phyloP scores from a whole-genome alignment of 1,140 invertebrate species.

The Araneus ventricosus region DNA sequence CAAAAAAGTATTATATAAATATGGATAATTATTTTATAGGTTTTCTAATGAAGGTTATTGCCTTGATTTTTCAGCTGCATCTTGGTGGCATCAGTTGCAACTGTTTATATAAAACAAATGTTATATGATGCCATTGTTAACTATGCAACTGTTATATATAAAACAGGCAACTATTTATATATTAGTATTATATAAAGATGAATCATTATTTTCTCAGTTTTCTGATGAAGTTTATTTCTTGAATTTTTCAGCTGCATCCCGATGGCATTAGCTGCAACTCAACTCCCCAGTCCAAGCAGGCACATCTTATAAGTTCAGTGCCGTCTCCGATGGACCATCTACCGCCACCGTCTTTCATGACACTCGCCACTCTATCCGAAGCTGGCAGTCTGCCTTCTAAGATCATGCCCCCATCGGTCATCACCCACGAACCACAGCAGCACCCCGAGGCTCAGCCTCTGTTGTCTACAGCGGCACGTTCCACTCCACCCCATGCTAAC shows the following conservation, averaged over 20 bases:
- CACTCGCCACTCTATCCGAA: slow-evolving; percentile 50
- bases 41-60: too few species aligned
- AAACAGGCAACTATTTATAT: too few species aligned
- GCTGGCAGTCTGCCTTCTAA: slow-evolving; percentile 63
- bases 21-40: too few species aligned
- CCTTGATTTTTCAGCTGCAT: too few species aligned
- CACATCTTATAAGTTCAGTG: slow-evolving; percentile 58
- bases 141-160: too few species aligned
- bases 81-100: too few species aligned
- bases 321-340: slow-evolving; percentile 62
- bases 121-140: too few species aligned
- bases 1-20: too few species aligned
- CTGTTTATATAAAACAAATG: too few species aligned
- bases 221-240: background rate
- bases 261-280: slow-evolving; percentile 71
- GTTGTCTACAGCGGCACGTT: background rate
- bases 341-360: slow-evolving; percentile 69
- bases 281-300: slow-evolving; percentile 70
- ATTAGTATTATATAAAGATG: too few species aligned
- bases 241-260: slow-evolving; percentile 29
- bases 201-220: too few species aligned
- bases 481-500: slow-evolving; percentile 34
- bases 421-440: slow-evolving; percentile 54
- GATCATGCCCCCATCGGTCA: slow-evolving; percentile 51
- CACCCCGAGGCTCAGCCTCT: slow-evolving; percentile 60